Evolutionary conservation across 1,140 invertebrate genomes (phyloP).

Genomic region (Penaeus indicus): DNA sequence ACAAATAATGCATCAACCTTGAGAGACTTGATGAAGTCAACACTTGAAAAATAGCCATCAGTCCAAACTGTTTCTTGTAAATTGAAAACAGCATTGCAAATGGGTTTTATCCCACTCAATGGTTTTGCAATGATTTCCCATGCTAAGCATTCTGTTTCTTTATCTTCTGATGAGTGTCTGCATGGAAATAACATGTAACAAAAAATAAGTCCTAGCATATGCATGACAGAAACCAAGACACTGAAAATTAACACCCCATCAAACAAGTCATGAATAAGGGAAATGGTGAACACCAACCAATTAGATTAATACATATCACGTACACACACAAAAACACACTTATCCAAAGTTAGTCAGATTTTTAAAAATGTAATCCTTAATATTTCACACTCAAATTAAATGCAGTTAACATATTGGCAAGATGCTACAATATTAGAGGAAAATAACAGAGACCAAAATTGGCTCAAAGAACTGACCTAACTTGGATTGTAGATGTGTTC

Average conservation of each 20-base stretch:
- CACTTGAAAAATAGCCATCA: slow-evolving; percentile 27
- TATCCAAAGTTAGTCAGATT: too few relatives aligned
- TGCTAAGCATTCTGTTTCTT: slow-evolving; percentile 32
- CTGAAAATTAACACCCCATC: slow-evolving; percentile 39
- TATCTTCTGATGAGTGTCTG: slow-evolving; percentile 26
- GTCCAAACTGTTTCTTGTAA: neutral
- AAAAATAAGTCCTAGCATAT: slow-evolving; percentile 41
- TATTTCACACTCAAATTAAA: too few relatives aligned
- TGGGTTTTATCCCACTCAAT: neutral
- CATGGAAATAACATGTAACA: slow-evolving; percentile 25
- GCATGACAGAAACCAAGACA: slow-evolving; percentile 40
- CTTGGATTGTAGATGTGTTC: too few relatives aligned
- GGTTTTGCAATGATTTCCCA: slow-evolving; percentile 2
- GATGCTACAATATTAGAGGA: too few relatives aligned
- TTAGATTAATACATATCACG: slow-evolving; percentile 33
- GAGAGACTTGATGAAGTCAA: slow-evolving; percentile 14
- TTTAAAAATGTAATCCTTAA: too few relatives aligned
- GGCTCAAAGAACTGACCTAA: too few relatives aligned
- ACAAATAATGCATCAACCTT: neutral
- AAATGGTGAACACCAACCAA: slow-evolving; percentile 49
- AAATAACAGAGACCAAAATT: too few relatives aligned
- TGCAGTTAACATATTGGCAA: too few relatives aligned
- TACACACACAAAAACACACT: neutral
- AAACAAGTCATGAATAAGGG: slow-evolving; percentile 36
- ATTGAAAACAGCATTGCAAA: slow-evolving; percentile 10